Evolutionary conservation across 2,113 vertebrate species (phyloP).

Genomic region (Dromaius novaehollandiae): DNA sequence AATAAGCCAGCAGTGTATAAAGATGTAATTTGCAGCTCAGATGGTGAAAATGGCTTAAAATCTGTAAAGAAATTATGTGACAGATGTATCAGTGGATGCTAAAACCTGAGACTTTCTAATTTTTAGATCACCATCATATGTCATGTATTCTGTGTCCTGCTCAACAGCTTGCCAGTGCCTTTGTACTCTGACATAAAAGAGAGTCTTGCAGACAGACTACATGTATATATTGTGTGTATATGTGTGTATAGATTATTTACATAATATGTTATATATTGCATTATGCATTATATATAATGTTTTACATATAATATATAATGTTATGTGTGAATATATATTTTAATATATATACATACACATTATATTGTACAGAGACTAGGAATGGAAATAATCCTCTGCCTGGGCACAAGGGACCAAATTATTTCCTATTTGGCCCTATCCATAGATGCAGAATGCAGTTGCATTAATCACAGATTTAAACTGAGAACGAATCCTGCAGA

Average conservation of each 20-base stretch:
- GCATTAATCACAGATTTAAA: not conserved
- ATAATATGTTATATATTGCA: not conserved
- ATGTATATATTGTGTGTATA: not conserved
- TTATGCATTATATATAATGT: not conserved
- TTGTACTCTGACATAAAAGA: not conserved
- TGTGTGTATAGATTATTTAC: not conserved
- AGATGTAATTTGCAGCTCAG: constrained; percentile 7
- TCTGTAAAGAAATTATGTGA: not conserved
- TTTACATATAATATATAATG: not conserved
- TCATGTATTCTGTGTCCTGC: not conserved
- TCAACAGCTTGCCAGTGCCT: not conserved
- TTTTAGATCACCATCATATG: not conserved
- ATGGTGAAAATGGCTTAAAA: constrained; percentile 8
- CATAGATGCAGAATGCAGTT: not conserved
- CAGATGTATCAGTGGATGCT: not conserved
- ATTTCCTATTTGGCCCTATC: not conserved
- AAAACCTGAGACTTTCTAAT: not conserved
- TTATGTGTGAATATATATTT: no score
- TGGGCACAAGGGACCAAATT: not conserved
- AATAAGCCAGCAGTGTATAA: constrained; percentile 26
- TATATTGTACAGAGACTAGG: not conserved
- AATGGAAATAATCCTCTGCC: not conserved
- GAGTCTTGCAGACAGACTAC: not conserved
- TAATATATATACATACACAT: no score
- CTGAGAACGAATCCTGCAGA: not conserved